Evolutionary conservation across 2,797 vertebrate species (phyloP).

Genomic region (Notolabrus celidotus): DNA sequence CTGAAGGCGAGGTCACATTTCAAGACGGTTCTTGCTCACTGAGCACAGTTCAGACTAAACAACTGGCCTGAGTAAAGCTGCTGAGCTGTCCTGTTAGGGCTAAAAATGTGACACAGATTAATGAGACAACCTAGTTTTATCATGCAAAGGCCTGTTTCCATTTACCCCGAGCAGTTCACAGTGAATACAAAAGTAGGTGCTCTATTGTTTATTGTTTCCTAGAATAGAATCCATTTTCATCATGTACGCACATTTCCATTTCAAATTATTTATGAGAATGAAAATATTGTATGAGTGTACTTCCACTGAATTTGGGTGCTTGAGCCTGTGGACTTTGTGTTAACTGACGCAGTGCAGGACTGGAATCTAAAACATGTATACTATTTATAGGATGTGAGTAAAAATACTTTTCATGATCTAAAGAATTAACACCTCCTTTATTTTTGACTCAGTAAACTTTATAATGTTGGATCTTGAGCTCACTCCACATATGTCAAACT

Average conservation of each 20-base stretch:
- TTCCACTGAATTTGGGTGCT: not conserved
- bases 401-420: not conserved
- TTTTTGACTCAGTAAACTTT: not conserved
- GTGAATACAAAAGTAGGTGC: conserved; percentile 20
- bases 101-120: conserved; percentile 13
- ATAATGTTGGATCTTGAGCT: not conserved
- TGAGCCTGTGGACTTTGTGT: not conserved
- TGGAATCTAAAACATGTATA: not conserved
- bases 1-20: conserved; percentile 31
- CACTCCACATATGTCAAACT: not conserved
- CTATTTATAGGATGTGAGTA: not conserved
- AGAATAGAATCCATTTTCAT: conserved; percentile 31
- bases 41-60: conserved; percentile 53
- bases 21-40: conserved; percentile 13
- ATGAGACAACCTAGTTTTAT: not conserved
- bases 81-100: conserved; percentile 20
- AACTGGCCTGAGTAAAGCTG: conserved; percentile 32
- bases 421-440: not conserved
- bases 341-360: not conserved
- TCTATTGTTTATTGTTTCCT: conserved; percentile 47
- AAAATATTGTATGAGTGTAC: conserved; percentile 6
- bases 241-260: conserved; percentile 9
- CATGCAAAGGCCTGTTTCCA: conserved; percentile 18
- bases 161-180: conserved; percentile 9
- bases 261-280: conserved; percentile 16